Evolutionary conservation across 1,140 invertebrate genomes (phyloP).

Genomic region (Eciton burchellii): DNA sequence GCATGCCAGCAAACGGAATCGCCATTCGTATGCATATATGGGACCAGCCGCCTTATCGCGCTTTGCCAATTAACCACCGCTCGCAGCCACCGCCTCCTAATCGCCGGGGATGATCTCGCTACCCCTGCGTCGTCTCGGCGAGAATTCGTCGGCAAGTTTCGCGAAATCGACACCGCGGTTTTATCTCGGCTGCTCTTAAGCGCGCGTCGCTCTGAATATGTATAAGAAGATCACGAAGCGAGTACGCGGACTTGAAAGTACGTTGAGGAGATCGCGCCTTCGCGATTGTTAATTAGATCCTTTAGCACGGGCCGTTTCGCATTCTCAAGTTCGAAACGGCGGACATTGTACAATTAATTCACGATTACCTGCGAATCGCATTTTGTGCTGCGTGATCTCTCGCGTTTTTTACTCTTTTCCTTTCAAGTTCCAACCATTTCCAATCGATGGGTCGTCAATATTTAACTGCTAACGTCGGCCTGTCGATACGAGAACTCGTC

Average conservation of each 20-base stretch:
- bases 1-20: conserved; percentile 73
- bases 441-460: background rate
- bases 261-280: background rate
- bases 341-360: background rate
- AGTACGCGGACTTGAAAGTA: conserved; percentile 48
- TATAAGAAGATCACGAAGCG: conserved; percentile 41
- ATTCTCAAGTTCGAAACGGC: background rate
- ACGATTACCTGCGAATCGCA: background rate
- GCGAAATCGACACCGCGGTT: conserved; percentile 56
- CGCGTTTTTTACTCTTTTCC: background rate
- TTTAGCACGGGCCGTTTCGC: background rate
- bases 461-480: conserved; percentile 5
- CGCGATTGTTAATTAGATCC: conserved; percentile 14
- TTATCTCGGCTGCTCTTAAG: conserved; percentile 60
- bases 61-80: conserved; percentile 75
- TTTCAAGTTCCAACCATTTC: background rate
- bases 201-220: conserved; percentile 64
- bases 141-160: conserved; percentile 60
- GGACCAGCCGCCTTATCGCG: conserved; percentile 73
- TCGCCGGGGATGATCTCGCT: conserved; percentile 36
- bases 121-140: conserved; percentile 32
- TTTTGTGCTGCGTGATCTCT: too few species aligned
- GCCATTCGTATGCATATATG: conserved; percentile 77
- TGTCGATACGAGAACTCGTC: conserved; percentile 23
- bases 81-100: background rate